Conservation (phyloP, 2,888 invertebrate species). For the Eutolmus rufibarbis region DNA sequence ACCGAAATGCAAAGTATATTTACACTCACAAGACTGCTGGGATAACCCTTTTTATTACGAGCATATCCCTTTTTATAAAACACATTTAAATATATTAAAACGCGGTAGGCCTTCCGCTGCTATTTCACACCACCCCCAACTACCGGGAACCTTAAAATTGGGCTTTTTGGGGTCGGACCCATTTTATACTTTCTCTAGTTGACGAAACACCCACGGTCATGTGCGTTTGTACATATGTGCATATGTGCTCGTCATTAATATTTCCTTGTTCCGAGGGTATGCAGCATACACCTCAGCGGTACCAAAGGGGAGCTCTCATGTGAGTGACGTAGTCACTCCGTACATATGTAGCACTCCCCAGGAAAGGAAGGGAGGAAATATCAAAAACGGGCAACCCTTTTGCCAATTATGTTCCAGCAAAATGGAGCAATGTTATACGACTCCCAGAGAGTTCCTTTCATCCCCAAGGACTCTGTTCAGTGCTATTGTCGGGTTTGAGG, state of each 20-base stretch:
- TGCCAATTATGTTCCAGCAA: slow-evolving; percentile 50
- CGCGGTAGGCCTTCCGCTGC: slow-evolving; percentile 18
- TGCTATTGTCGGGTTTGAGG: slow-evolving; percentile 11
- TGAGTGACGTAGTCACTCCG: slow-evolving; percentile 24
- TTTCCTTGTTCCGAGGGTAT: slow-evolving; percentile 23
- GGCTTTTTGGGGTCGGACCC: slow-evolving; percentile 36
- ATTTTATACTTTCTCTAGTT: slow-evolving; percentile 22
- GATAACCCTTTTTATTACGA: slow-evolving; percentile 38
- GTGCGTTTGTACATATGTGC: background rate
- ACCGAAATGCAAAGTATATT: slow-evolving; percentile 31
- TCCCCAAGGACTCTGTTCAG: slow-evolving; percentile 43
- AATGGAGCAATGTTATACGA: slow-evolving; percentile 50
- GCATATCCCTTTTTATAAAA: slow-evolving; percentile 45
- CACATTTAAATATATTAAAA: slow-evolving; percentile 47
- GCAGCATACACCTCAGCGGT: slow-evolving; percentile 27
- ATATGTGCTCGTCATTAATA: slow-evolving; percentile 34
- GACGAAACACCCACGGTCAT: slow-evolving; percentile 17
- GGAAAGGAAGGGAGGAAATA: slow-evolving; percentile 7
- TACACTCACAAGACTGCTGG: slow-evolving; percentile 21
- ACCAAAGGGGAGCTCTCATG: slow-evolving; percentile 14
- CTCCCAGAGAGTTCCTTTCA: slow-evolving; percentile 49
- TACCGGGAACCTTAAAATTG: slow-evolving; percentile 6
- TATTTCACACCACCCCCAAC: background rate
- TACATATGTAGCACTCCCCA: slow-evolving; percentile 27
- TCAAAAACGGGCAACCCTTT: slow-evolving; percentile 49